Evolutionary conservation across 2,888 invertebrate species (phyloP).

Genomic region (Schizotus pectinicornis): DNA sequence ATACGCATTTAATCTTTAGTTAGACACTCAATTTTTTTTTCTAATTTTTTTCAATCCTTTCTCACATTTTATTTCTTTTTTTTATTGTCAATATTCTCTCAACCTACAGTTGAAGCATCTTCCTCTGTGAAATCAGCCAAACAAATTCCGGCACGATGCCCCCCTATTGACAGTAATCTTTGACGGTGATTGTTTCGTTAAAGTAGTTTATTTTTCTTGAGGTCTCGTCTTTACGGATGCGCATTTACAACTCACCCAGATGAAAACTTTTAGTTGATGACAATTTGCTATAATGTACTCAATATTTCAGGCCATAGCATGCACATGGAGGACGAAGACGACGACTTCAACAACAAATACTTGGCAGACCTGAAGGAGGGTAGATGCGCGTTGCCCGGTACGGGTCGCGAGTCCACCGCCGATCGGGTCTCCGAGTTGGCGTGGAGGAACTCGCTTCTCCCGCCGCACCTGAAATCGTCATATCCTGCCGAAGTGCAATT

Average conservation of each 20-base stretch:
- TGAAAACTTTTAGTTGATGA: neutral
- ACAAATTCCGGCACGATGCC: too few relatives aligned
- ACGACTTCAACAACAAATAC: slow-evolving; percentile 82
- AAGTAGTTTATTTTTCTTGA: too few relatives aligned
- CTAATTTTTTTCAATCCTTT: too few relatives aligned
- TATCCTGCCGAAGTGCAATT: slow-evolving; percentile 84
- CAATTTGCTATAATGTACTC: neutral
- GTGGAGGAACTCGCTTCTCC: slow-evolving; percentile 80
- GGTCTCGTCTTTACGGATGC: too few relatives aligned
- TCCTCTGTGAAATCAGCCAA: too few relatives aligned
- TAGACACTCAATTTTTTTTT: too few relatives aligned
- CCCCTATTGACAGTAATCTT: too few relatives aligned
- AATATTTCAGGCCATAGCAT: slow-evolving; percentile 57
- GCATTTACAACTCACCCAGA: neutral
- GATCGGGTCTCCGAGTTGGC: slow-evolving; percentile 72
- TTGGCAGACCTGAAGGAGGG: slow-evolving; percentile 71
- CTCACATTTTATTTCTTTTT: too few relatives aligned
- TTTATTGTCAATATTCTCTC: too few relatives aligned
- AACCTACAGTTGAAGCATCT: too few relatives aligned
- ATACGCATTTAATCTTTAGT: too few relatives aligned
- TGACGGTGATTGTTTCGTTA: too few relatives aligned
- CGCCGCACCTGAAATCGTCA: slow-evolving; percentile 84
- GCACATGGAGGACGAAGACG: slow-evolving; percentile 85
- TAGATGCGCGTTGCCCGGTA: slow-evolving; percentile 55
- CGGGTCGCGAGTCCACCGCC: slow-evolving; percentile 47